These are phyloP conservation scores for Luidia sarsii DNA, from an alignment of 53 echinoderm and acorn worm species.

Conservation along the genomic window DNA sequence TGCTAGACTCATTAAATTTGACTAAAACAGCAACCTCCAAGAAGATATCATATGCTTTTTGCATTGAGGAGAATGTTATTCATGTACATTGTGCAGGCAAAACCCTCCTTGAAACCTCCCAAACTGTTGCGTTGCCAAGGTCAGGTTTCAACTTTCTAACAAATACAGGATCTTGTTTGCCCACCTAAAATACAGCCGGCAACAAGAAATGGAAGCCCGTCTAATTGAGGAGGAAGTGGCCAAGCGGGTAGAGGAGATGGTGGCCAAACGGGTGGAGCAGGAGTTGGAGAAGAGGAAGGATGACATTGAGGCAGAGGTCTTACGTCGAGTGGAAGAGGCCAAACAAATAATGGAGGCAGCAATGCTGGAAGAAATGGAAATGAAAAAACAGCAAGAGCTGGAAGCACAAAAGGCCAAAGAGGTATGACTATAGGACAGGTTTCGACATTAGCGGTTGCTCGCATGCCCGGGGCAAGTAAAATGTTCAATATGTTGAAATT, in stretches of 20 bases:
- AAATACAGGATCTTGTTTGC: background rate
- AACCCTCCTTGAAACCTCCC: no score
- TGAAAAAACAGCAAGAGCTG: constrained; percentile 81
- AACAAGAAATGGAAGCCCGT: constrained; percentile 89
- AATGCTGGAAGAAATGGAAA: constrained; percentile 88
- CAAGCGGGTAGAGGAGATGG: constrained; percentile 91
- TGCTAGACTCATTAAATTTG: no score
- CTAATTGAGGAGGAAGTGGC: constrained; percentile 93
- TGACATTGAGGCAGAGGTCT: constrained; percentile 92
- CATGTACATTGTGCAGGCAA: no score
- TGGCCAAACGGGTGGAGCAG: constrained; percentile 85
- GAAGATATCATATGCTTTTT: no score
- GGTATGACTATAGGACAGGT: no score
- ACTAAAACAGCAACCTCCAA: no score
- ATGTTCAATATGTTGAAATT: no score
- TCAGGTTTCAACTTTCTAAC: no score
- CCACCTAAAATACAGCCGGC: constrained; percentile 74
- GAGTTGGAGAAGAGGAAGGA: constrained; percentile 95
- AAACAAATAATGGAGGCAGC: constrained; percentile 85
- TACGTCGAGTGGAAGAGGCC: constrained; percentile 91
- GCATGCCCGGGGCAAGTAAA: no score
- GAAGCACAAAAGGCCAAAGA: constrained; percentile 85
- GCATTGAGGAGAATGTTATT: no score
- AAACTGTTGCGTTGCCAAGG: no score
- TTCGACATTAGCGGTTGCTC: no score